These are phyloP conservation scores for Zosterops borbonicus DNA, from an alignment of 2,113 vertebrate species.

Conservation along the genomic window DNA sequence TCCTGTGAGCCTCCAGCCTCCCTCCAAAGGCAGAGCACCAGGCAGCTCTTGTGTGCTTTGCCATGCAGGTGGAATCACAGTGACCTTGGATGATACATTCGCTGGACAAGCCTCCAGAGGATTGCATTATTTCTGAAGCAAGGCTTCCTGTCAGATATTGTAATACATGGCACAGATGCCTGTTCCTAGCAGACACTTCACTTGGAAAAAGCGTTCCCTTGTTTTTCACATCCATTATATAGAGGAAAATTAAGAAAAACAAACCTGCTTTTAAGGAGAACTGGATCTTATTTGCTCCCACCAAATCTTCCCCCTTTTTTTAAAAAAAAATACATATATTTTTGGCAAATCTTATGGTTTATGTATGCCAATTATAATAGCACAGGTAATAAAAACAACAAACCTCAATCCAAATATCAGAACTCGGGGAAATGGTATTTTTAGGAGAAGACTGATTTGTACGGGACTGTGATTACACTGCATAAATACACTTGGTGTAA, in stretches of 20 bases:
- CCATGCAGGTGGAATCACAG: background rate
- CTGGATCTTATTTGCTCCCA: background rate
- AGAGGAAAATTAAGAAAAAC: background rate
- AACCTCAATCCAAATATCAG: background rate
- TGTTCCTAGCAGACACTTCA: background rate
- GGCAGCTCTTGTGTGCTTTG: background rate
- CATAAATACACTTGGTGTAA: background rate
- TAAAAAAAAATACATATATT: too few relatives aligned
- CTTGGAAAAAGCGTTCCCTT: slow-evolving; percentile 2
- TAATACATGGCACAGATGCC: background rate
- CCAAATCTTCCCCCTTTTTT: background rate
- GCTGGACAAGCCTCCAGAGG: slow-evolving; percentile 40
- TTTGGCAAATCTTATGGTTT: background rate
- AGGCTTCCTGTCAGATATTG: background rate
- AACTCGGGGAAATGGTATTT: background rate
- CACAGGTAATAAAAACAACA: background rate
- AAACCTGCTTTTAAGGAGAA: background rate
- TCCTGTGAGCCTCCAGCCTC: background rate
- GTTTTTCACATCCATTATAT: background rate
- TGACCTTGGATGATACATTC: slow-evolving; percentile 4
- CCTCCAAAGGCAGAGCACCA: background rate
- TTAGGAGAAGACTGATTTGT: background rate
- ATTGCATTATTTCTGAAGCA: background rate
- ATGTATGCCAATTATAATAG: background rate
- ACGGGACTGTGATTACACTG: background rate